These are phyloP conservation scores for Pimephales promelas DNA, from an alignment of 2,113 vertebrate genomes.

Conservation along the genomic window DNA sequence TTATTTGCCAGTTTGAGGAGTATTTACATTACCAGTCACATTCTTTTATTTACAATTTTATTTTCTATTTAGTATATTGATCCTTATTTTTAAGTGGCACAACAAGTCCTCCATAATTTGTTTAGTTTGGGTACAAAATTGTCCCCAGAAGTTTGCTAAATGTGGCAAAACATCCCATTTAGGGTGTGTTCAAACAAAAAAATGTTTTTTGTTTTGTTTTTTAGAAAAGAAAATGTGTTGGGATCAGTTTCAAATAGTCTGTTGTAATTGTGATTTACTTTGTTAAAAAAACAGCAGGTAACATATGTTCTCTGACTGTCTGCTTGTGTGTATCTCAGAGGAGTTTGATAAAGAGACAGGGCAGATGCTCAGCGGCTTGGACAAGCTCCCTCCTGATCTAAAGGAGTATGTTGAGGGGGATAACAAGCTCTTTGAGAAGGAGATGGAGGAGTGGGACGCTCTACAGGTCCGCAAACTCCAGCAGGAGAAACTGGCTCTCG, in stretches of 20 bases:
- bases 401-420: constrained; percentile 92
- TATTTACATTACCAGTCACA: not conserved
- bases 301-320: not conserved
- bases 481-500: constrained; percentile 87
- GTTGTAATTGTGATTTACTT: not conserved
- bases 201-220: not conserved
- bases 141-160: not conserved
- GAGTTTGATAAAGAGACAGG: constrained; percentile 95
- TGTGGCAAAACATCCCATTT: no score
- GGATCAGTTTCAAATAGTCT: not conserved
- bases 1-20: not conserved
- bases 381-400: constrained; percentile 91
- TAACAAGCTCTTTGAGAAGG: constrained; percentile 90
- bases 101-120: not conserved
- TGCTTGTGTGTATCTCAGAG: constrained; percentile 73
- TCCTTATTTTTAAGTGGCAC: not conserved
- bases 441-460: constrained; percentile 89
- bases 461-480: constrained; percentile 86
- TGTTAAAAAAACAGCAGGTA: not conserved
- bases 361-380: constrained; percentile 89
- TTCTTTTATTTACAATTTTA: not conserved
- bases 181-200: not conserved
- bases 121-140: not conserved
- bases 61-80: not conserved
- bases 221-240: not conserved